These are phyloP conservation scores for Forbesichthys agassizii DNA, from an alignment of 2,113 vertebrate species.

Conservation along the genomic window DNA sequence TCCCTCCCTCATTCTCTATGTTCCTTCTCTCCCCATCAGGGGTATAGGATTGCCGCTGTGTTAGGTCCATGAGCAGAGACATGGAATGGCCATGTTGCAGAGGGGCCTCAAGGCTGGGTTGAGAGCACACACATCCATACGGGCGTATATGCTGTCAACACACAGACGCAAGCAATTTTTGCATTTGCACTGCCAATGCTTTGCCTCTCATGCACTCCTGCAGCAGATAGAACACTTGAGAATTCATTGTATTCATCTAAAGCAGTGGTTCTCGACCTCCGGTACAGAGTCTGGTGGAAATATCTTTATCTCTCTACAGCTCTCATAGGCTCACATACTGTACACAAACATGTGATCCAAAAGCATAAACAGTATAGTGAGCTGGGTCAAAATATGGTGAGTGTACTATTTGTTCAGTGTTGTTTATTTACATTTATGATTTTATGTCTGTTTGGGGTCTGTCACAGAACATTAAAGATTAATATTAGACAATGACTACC, in stretches of 20 bases:
- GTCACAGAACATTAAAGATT: no score
- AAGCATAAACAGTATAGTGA: no score
- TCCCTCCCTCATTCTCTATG: slow-evolving; percentile 13
- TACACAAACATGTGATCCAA: no score
- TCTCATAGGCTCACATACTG: no score
- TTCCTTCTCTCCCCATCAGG: slow-evolving; percentile 35
- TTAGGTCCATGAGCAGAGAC: slow-evolving; percentile 50
- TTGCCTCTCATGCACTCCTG: slow-evolving; percentile 21
- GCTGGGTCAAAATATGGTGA: no score
- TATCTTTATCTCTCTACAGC: no score
- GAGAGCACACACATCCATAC: slow-evolving; percentile 5
- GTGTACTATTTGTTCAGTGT: no score
- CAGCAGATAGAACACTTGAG: slow-evolving; percentile 30
- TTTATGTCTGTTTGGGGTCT: no score
- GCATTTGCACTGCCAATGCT: slow-evolving; percentile 12
- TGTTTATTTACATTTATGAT: no score
- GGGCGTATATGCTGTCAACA: slow-evolving; percentile 18
- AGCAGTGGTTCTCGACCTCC: background rate
- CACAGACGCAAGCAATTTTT: slow-evolving; percentile 60
- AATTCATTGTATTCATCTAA: slow-evolving; percentile 23
- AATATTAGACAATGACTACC: no score
- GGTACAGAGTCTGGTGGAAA: no score
- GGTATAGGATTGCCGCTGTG: slow-evolving; percentile 62
- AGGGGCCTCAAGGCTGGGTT: slow-evolving; percentile 25
- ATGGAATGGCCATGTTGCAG: slow-evolving; percentile 12